Conservation (phyloP, 2,113 vertebrate species). For the Tonatia bakeri region DNA sequence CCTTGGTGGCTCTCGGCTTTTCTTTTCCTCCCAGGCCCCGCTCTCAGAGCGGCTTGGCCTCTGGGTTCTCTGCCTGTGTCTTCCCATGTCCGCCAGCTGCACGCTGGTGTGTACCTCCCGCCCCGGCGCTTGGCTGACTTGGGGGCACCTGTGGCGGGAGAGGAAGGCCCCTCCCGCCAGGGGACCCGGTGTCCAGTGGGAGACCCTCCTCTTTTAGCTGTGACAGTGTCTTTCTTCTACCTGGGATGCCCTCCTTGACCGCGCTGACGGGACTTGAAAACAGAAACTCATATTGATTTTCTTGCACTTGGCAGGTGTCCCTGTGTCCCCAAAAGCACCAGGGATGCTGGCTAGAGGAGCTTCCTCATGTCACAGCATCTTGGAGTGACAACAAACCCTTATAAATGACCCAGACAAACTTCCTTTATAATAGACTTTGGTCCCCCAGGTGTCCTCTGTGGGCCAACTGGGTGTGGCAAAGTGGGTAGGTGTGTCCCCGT, state of each 20-base stretch:
- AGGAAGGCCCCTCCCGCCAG: accelerated
- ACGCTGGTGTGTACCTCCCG: too few relatives aligned
- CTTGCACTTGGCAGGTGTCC: not conserved
- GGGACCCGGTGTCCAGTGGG: accelerated
- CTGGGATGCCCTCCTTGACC: accelerated
- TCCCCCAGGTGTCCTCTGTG: too few relatives aligned
- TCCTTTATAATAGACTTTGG: not conserved
- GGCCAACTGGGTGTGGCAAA: too few relatives aligned
- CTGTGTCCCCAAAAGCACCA: not conserved
- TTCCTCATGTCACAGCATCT: not conserved
- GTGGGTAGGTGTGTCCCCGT: not conserved
- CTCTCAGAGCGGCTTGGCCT: too few relatives aligned
- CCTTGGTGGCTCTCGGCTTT: not conserved
- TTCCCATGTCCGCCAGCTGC: too few relatives aligned
- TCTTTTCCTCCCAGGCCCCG: not conserved
- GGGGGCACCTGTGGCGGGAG: accelerated
- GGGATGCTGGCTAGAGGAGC: not conserved
- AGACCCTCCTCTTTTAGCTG: not conserved
- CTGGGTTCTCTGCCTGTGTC: not conserved
- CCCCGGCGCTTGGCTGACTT: not conserved
- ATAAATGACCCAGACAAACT: not conserved
- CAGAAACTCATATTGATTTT: not conserved
- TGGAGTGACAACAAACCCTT: not conserved
- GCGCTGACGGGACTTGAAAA: too few relatives aligned
- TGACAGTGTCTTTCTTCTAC: not conserved